Evolutionary conservation across 2,797 vertebrate genomes (phyloP), one percentile per base, ranked within the genome.

Genomic region (Chaenodraco wilsoni): DNA sequence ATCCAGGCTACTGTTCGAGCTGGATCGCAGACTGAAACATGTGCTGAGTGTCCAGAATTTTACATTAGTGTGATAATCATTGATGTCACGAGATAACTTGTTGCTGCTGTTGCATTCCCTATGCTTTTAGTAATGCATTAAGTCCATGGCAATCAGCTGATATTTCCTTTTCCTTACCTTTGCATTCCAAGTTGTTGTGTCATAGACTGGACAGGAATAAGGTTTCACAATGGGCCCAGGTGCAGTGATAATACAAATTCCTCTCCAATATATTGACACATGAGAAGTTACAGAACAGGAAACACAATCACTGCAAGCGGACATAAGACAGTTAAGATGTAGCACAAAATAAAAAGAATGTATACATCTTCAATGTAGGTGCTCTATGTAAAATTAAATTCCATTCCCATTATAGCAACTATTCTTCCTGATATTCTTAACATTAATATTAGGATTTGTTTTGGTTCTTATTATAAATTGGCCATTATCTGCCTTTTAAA

Each of bases 191-290:
- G n/a, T 27, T 76, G 66, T 79, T 79, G 79, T 73, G 48, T 57
- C 63, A 44, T 2, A 55, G 4, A 58, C 27, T 60, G 45, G 27
- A 57, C 52, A 82, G 69, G 69, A 83, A 80, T 68, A 51, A n/a
- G 41, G 60, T 72, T 76, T 84, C 62, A 82, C 74, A 83, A 64
- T 69, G 76, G 81, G 58, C 43, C 68, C 75, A 84, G 65, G 51
- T 84, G 74, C 62, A 74, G 45, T 11, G 31, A 27, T 27, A 27
- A 27, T 27, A 27, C 27, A 21, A 72, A 58, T 13, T 72, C 23
- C 65, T 37, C 33, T 37, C 33, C 8, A 7, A 37, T 37, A 37
- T 7, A 37, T 37, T 37, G 33, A 37, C 33, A 37, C 33, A 37
- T 37, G 7, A 37, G 33, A 37, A 37, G 33, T 37, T 6, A 37